Percentiles rank a stretch among this genome's conserved stretches.
phyloP scores from a whole-genome alignment of 2,888 invertebrate species.

The Synergus itoensis region DNA sequence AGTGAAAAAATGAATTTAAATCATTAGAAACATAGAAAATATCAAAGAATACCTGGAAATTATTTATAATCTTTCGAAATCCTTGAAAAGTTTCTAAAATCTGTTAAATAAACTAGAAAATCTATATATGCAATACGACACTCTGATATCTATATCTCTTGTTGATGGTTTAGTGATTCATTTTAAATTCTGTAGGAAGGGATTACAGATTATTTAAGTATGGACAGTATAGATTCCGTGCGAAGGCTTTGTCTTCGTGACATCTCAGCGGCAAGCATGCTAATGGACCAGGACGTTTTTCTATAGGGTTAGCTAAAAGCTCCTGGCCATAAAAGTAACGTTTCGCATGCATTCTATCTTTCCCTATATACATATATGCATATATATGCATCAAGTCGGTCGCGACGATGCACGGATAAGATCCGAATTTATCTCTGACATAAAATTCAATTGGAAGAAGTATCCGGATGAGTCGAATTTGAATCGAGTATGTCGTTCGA shows the following conservation, averaged over 20 bases:
- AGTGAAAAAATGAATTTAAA: no score
- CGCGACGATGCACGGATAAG: slow-evolving; percentile 48
- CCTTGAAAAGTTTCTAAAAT: no score
- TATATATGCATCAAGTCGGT: slow-evolving; percentile 47
- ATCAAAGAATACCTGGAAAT: no score
- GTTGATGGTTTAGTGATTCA: neutral
- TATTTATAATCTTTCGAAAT: no score
- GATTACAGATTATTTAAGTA: neutral
- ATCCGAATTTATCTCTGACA: slow-evolving; percentile 25
- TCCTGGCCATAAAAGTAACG: slow-evolving; percentile 61
- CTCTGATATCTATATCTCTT: neutral
- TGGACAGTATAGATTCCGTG: neutral
- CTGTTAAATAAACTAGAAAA: no score
- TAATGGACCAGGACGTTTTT: slow-evolving; percentile 66
- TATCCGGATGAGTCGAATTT: neutral
- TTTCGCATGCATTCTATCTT: slow-evolving; percentile 41
- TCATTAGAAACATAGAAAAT: no score
- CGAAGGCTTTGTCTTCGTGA: neutral
- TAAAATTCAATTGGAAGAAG: slow-evolving; percentile 26
- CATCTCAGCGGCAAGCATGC: slow-evolving; percentile 35
- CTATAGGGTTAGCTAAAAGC: slow-evolving; percentile 63
- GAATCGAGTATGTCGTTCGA: slow-evolving; percentile 17
- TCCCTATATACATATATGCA: neutral
- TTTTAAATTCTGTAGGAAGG: neutral
- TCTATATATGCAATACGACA: no score